phyloP scores from a whole-genome alignment of 2,888 invertebrate genomes.

The Gandaritis pyraliata region DNA sequence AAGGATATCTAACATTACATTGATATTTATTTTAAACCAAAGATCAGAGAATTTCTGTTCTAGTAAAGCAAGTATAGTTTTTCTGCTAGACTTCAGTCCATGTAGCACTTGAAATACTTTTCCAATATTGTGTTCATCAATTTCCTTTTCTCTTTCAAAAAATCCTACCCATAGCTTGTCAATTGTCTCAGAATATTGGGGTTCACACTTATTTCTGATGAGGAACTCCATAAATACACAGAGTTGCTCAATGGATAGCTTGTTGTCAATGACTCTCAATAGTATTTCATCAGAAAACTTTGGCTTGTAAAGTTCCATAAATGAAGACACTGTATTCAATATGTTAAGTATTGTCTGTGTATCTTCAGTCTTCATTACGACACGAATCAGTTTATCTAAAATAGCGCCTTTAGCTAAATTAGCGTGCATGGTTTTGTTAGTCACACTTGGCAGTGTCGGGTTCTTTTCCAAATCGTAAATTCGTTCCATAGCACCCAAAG shows the following conservation, averaged over 20 bases:
- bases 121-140: slow-evolving; percentile 83
- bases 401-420: slow-evolving; percentile 76
- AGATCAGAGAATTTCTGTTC: slow-evolving; percentile 83
- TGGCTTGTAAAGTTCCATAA: slow-evolving; percentile 75
- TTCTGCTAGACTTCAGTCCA: slow-evolving; percentile 84
- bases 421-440: slow-evolving; percentile 57
- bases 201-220: slow-evolving; percentile 72
- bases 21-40: slow-evolving; percentile 82
- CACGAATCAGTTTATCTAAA: slow-evolving; percentile 73
- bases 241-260: slow-evolving; percentile 83
- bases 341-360: slow-evolving; percentile 76
- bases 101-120: slow-evolving; percentile 83
- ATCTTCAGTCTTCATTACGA: slow-evolving; percentile 76
- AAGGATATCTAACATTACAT: slow-evolving; percentile 78
- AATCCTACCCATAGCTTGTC: slow-evolving; percentile 89
- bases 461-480: slow-evolving; percentile 74
- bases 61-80: slow-evolving; percentile 81
- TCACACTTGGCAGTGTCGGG: slow-evolving; percentile 49
- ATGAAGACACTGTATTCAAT: slow-evolving; percentile 65
- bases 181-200: slow-evolving; percentile 78
- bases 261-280: slow-evolving; percentile 84
- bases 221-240: slow-evolving; percentile 85
- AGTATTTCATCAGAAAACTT: slow-evolving; percentile 86
- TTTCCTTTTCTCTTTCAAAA: slow-evolving; percentile 81
- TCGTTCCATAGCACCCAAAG: slow-evolving; percentile 78